These are phyloP conservation scores for Phocoena phocoena DNA, from an alignment of 2,113 vertebrate genomes.

Conservation along the genomic window DNA sequence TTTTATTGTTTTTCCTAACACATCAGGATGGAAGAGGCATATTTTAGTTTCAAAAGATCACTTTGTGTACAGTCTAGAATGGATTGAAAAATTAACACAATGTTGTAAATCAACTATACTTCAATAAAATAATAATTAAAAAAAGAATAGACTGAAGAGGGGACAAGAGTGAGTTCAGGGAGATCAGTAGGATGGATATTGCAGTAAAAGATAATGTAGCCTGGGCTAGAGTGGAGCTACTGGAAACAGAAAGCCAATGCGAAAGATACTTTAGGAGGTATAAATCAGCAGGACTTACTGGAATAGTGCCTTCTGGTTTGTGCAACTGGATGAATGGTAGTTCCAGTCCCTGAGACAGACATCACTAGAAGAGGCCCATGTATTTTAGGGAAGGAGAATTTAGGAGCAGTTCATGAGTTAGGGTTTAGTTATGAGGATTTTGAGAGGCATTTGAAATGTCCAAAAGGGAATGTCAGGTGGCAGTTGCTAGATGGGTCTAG, in stretches of 20 bases:
- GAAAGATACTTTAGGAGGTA: not conserved
- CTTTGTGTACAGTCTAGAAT: not conserved
- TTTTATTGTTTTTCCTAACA: not conserved
- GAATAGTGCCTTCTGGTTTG: not conserved
- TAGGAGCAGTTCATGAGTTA: not conserved
- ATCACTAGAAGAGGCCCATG: not conserved
- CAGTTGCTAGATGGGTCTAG: not conserved
- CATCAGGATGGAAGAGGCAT: not conserved
- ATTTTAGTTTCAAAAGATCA: not conserved
- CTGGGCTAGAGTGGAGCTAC: not conserved
- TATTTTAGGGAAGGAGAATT: not conserved
- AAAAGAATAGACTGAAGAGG: not conserved
- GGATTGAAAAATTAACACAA: too few species aligned
- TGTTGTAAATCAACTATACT: too few species aligned
- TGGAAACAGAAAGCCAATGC: not conserved
- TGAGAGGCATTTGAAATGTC: not conserved
- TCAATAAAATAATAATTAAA: too few species aligned
- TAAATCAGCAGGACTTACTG: not conserved
- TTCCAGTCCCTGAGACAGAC: not conserved
- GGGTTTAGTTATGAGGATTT: not conserved
- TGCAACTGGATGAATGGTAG: not conserved
- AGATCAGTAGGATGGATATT: not conserved
- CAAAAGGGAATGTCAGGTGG: not conserved
- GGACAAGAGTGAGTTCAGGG: not conserved
- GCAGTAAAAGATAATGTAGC: not conserved